These are phyloP conservation scores for Gymnocheta viridis DNA, from an alignment of 2,888 invertebrate genomes.

Conservation along the genomic window DNA sequence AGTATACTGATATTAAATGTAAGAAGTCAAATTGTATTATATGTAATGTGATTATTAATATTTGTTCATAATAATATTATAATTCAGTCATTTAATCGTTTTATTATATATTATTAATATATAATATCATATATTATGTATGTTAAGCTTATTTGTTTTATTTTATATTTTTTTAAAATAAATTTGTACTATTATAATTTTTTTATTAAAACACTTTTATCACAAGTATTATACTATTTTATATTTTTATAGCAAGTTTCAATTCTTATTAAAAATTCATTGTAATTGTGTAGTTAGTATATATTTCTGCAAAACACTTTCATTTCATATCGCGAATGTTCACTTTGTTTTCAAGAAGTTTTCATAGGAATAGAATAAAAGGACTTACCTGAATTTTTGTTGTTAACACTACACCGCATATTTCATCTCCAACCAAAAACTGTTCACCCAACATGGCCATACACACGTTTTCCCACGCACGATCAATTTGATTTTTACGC, in stretches of 20 bases:
- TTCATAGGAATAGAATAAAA: conserved; percentile 54
- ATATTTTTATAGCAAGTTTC: not conserved
- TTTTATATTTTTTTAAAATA: no score
- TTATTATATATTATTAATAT: no score
- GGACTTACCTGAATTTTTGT: conserved; percentile 88
- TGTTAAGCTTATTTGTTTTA: no score
- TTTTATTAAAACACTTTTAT: not conserved
- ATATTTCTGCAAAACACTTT: conserved; percentile 16
- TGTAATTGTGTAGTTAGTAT: no score
- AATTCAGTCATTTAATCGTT: no score
- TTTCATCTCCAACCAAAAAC: conserved; percentile 99
- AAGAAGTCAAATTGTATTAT: no score
- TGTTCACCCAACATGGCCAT: conserved; percentile 99
- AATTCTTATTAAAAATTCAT: not conserved
- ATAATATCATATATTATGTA: no score
- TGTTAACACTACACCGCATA: conserved; percentile 98
- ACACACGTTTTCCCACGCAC: conserved; percentile 99
- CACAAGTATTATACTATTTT: not conserved
- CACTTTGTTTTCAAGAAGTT: not conserved
- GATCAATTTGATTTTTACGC: conserved; percentile 95
- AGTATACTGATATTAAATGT: no score
- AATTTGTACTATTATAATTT: no score
- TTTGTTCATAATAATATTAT: no score
- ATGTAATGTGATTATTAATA: no score
- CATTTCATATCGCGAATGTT: conserved; percentile 41